phyloP scores from a whole-genome alignment of 2,797 vertebrate species.

The Hafferia zeledoni region DNA sequence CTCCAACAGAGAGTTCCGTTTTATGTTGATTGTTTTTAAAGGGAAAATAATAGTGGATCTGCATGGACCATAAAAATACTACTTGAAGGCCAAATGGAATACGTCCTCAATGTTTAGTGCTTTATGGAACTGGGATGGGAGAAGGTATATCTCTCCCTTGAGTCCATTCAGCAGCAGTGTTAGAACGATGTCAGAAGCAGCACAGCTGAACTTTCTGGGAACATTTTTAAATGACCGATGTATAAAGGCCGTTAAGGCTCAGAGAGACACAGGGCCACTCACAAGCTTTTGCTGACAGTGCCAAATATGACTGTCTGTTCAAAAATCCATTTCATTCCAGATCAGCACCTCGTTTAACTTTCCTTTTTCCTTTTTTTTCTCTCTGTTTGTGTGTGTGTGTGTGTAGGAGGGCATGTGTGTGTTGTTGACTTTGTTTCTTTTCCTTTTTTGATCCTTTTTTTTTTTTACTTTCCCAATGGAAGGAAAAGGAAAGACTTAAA shows the following conservation, averaged over 20 bases:
- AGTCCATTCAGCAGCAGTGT: neutral
- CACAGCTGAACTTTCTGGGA: neutral
- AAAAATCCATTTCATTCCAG: slow-evolving; percentile 61
- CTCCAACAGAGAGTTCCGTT: neutral
- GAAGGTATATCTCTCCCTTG: neutral
- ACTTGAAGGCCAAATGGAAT: slow-evolving; percentile 46
- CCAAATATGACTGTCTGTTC: slow-evolving; percentile 65
- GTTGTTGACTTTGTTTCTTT: neutral
- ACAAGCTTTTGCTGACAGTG: slow-evolving; percentile 65
- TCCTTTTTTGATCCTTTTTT: neutral
- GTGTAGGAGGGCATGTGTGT: neutral
- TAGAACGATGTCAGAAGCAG: neutral
- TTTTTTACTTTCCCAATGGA: neutral
- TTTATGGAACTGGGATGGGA: neutral
- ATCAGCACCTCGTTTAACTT: neutral
- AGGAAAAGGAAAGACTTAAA: slow-evolving; percentile 13
- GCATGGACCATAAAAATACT: slow-evolving; percentile 1
- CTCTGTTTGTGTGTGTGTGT: neutral
- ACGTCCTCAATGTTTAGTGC: neutral
- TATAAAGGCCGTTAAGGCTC: slow-evolving; percentile 54
- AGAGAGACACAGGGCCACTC: neutral
- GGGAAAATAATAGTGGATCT: slow-evolving; percentile 39
- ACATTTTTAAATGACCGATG: neutral
- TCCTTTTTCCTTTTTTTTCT: neutral
- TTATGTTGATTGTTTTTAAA: slow-evolving; percentile 39